A percentile compares a stretch with the other conserved stretches of the same genome.
Evolutionary conservation across 2,797 vertebrate species (phyloP).

Genomic region (Rhyacichthys aspro): DNA sequence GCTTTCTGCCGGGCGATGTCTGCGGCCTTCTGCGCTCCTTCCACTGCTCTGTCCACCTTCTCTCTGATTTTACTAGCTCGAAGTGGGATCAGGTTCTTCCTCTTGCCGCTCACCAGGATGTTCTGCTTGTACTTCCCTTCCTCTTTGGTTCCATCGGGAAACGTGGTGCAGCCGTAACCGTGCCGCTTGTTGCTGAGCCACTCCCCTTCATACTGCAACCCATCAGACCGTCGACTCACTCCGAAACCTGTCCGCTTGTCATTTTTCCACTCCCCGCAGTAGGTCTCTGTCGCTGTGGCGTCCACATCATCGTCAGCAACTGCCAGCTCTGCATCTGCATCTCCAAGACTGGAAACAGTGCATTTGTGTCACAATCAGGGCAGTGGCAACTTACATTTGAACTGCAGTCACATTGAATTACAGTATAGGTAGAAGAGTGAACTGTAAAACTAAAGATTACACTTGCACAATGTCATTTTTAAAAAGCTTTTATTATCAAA

Average conservation of each 20-base stretch:
- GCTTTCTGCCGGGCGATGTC: conserved; percentile 94
- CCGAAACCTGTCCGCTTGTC: conserved; percentile 95
- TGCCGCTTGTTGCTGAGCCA: conserved; percentile 97
- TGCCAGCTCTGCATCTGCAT: conserved; percentile 90
- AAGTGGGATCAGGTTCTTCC: conserved; percentile 97
- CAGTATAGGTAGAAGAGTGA: too few relatives aligned
- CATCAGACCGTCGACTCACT: conserved; percentile 91
- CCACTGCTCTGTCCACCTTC: conserved; percentile 95
- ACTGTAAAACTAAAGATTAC: too few relatives aligned
- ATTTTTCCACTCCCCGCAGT: conserved; percentile 95
- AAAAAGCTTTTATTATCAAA: too few relatives aligned
- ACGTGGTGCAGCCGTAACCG: conserved; percentile 96
- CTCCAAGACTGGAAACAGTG: conserved; percentile 85
- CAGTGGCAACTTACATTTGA: too few relatives aligned
- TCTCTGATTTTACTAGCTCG: conserved; percentile 96
- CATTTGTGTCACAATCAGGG: too few relatives aligned
- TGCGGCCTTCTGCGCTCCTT: conserved; percentile 89
- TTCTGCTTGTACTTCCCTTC: conserved; percentile 99
- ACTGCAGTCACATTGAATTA: too few relatives aligned
- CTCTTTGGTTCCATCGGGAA: conserved; percentile 95
- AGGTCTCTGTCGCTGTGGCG: conserved; percentile 94
- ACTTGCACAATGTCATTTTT: too few relatives aligned
- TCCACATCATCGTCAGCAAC: conserved; percentile 93
- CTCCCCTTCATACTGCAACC: conserved; percentile 94
- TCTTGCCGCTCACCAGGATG: conserved; percentile 93